Conservation (phyloP, 2,113 vertebrate species). For the Mugil cephalus region DNA sequence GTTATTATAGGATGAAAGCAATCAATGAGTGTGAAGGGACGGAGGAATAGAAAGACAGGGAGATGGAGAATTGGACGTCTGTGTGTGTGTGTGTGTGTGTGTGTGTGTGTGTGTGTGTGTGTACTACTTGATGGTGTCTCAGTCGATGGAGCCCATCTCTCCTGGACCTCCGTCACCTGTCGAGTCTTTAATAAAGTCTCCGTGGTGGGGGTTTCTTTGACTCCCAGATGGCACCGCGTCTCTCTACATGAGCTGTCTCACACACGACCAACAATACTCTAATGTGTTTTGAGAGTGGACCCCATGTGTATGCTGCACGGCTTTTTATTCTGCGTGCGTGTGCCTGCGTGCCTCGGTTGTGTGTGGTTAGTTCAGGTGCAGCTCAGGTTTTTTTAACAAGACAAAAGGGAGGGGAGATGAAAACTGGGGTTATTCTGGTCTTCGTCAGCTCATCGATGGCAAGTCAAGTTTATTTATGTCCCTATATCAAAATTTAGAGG, state of each 20-base stretch:
- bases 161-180: constrained; percentile 60
- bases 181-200: constrained; percentile 74
- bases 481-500: too few species aligned
- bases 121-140: constrained; percentile 9
- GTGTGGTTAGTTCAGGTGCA: background rate
- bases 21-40: constrained; percentile 67
- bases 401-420: too few species aligned
- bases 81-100: constrained; percentile 29
- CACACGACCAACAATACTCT: constrained; percentile 24
- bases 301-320: background rate
- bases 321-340: constrained; percentile 12
- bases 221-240: constrained; percentile 41
- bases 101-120: constrained; percentile 22
- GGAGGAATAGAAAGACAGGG: constrained; percentile 18
- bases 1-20: constrained; percentile 73
- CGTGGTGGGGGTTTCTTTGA: constrained; percentile 47
- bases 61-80: constrained; percentile 36
- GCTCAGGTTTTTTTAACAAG: background rate
- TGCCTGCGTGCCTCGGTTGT: background rate
- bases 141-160: constrained; percentile 47
- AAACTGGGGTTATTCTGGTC: too few species aligned
- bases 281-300: constrained; percentile 29
- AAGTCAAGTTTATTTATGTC: too few species aligned
- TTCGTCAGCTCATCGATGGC: too few species aligned
- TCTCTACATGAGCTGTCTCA: constrained; percentile 55